Evolutionary conservation across 53 echinoderm and acorn worm genomes (phyloP).

Genomic region (Holothuria scabra): DNA sequence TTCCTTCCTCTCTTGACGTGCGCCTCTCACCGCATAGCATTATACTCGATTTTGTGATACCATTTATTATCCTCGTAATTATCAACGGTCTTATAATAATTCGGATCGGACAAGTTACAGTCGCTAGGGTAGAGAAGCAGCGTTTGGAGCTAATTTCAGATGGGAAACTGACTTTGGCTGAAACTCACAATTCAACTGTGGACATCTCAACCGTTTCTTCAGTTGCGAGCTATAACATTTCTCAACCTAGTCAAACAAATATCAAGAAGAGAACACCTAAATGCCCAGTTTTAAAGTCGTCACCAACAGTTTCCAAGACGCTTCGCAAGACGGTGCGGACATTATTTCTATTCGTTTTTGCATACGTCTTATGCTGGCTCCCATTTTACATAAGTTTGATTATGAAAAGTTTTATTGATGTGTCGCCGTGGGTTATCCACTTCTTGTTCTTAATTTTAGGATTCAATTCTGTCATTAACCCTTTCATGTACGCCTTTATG

Average conservation of each 20-base stretch:
- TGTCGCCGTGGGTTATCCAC: not conserved
- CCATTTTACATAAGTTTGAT: not conserved
- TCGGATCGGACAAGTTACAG: not conserved
- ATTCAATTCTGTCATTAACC: not conserved
- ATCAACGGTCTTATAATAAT: not conserved
- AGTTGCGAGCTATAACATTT: too few species aligned
- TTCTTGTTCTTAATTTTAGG: not conserved
- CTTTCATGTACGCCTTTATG: not conserved
- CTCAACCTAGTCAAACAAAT: too few species aligned
- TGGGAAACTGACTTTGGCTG: not conserved
- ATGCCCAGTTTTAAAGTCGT: not conserved
- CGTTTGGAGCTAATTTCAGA: not conserved
- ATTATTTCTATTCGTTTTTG: not conserved
- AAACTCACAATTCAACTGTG: not conserved
- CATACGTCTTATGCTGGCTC: not conserved
- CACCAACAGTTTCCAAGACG: not conserved
- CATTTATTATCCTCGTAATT: not conserved
- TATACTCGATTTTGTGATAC: not conserved
- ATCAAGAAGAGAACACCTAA: too few species aligned
- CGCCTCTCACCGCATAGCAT: too few species aligned
- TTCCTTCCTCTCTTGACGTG: not conserved
- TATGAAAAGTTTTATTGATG: not conserved
- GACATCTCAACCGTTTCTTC: not conserved
- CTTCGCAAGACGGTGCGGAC: not conserved
- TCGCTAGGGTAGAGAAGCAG: not conserved